Evolutionary conservation across 2,888 invertebrate genomes (phyloP), one percentile per base, ranked within the genome.

Genomic region (Incurvaria masculella): DNA sequence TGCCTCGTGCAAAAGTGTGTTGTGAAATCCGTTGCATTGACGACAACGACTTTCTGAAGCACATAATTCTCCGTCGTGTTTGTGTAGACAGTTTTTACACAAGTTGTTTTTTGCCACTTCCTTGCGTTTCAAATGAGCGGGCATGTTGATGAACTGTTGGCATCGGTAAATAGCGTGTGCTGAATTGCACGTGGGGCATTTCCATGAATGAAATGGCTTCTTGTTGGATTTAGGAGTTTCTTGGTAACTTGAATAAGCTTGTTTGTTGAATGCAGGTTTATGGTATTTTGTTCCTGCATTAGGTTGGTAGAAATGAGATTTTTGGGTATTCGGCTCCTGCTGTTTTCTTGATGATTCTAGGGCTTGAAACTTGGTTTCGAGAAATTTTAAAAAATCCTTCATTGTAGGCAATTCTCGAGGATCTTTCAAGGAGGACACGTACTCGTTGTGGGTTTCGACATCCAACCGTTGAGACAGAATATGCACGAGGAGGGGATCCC

Each of bases 31-130:
- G 19, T 42, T 44, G 42, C 45, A 49, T 42, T 42, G 4, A 52
- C 48, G 56, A 20, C 1, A 53, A 8, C 1, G 51, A 50, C 18
- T 53, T 55, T 1, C 53, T 43, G 40, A 54, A 42, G 21, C 51
- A 33, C 18, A 49, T 49, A 17, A 45, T n/a, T n/a, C 45, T 5
- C 43, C 38, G 8, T 42, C 50, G 38, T 50, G 41, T 14, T 20
- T 18, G 11, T 4, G 27, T 43, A 2, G 21, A 16, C 8, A 43
- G 21, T 21, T 14, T 14, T 20, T 21, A n/a, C 2, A 16, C 43
- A 43, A 21, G 16, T 18, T 21, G 21, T 21, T 43, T 21, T 43
- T 21, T 43, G 11, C 21, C 11, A 2, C 14, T 16, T 43, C 23
- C 23, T 23, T 23, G 23, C 10, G 23, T 23, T 23, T 23, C 10